phyloP scores from a whole-genome alignment of 2,113 vertebrate species.

The Emydocephalus ijimae region DNA sequence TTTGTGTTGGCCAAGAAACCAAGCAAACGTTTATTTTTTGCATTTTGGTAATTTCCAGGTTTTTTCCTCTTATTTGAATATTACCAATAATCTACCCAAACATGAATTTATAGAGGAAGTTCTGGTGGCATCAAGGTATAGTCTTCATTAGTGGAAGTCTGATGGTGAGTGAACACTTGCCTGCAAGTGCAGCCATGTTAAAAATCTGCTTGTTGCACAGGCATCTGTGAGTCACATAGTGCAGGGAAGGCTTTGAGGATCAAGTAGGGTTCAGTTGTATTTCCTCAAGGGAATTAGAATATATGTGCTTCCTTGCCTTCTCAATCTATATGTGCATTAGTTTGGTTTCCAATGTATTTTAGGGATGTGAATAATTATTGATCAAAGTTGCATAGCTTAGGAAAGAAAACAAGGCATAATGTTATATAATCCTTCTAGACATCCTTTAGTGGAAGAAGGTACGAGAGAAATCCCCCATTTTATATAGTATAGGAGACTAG shows the following conservation, averaged over 20 bases:
- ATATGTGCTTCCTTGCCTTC: neutral
- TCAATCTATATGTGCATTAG: neutral
- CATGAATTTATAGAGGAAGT: conserved; percentile 26
- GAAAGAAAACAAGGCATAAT: neutral
- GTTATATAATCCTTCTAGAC: neutral
- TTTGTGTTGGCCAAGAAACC: conserved; percentile 38
- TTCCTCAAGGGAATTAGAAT: accelerated
- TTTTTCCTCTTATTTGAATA: conserved; percentile 45
- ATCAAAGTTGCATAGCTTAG: neutral
- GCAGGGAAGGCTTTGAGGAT: conserved; percentile 12
- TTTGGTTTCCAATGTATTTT: neutral
- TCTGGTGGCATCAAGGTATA: conserved; percentile 27
- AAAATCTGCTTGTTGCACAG: conserved; percentile 41
- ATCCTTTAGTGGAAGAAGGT: neutral
- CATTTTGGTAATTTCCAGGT: conserved; percentile 48
- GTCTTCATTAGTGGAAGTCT: conserved; percentile 47
- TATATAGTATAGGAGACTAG: neutral
- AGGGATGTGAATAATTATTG: neutral
- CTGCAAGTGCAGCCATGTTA: conserved; percentile 32
- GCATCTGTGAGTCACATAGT: conserved; percentile 14
- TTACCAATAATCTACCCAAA: conserved; percentile 44
- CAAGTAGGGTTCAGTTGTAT: neutral
- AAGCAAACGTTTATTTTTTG: conserved; percentile 56
- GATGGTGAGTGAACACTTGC: conserved; percentile 54
- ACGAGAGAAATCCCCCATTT: neutral